Conservation (phyloP, 2,113 vertebrate species). For the Serilophus lunatus region DNA sequence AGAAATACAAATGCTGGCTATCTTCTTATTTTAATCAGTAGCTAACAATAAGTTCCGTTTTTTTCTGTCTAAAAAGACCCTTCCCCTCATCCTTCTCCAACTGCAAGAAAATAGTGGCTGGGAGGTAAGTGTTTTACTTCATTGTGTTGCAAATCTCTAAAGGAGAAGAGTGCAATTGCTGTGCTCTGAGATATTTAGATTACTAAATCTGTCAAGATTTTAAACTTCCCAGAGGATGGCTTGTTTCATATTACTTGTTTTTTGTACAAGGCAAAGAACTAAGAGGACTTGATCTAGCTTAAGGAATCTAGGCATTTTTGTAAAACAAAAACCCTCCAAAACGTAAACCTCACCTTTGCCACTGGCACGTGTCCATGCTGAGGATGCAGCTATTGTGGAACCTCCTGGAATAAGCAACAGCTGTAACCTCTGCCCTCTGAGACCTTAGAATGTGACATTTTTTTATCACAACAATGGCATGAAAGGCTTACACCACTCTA, state of each 20-base stretch:
- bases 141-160: background rate
- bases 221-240: background rate
- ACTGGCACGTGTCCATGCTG: background rate
- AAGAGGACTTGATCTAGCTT: background rate
- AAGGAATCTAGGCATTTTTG: background rate
- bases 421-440: background rate
- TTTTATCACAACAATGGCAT: background rate
- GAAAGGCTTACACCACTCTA: background rate
- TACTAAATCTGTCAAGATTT: background rate
- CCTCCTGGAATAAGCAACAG: background rate
- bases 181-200: background rate
- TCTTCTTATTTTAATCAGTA: background rate
- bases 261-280: background rate
- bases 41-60: background rate
- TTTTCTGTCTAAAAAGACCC: background rate
- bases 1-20: background rate
- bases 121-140: background rate
- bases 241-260: background rate
- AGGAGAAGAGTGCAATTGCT: background rate
- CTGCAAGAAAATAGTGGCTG: background rate
- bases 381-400: background rate
- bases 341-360: background rate
- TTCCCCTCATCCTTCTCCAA: background rate
- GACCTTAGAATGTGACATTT: background rate
- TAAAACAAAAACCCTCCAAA: background rate